Base-by-base conservation (phyloP, 2,888 invertebrate genomes). In the Xylophagus ater region DNA sequence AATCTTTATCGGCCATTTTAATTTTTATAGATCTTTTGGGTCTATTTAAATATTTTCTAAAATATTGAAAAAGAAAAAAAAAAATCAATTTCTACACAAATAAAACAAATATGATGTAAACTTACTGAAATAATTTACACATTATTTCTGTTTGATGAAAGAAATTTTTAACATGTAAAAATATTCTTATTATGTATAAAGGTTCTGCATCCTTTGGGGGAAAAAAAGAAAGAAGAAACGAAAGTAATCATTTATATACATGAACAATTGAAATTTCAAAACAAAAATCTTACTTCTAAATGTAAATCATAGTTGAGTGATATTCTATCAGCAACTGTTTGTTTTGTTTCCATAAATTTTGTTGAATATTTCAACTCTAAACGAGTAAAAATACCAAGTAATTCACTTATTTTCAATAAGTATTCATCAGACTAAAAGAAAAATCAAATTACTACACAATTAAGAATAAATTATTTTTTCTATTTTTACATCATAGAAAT, bases 31-130 rank as follows among this genome's bases (percentile, higher is more conserved):
- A 28, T 2, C 13, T 17, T 13, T 3, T 6, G n/a, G 13, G 7
- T 17, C 36, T 29, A 10, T 32, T 32, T 5, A 41, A 21, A 41
- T 41, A 41, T 28, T 41, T 41, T 26, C 41, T 41, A n/a, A 28
- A 40, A n/a, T n/a, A n/a, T n/a, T n/a, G n/a, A 34, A 25, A 18
- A n/a, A 32, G 4, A 19, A 28, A 19, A 6, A 28, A 17, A 12
- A 28, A 13, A 28, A 25, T 17, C 18, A 26, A 28, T 18, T 6
- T 6, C 17, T n/a, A n/a, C 15, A 35, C 19, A 35, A 26, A 8
- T 14, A 5, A 3, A 4, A 26, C 2, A 8, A 9, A 24, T n/a
- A n/a, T n/a, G n/a, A 21, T 5, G 20, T 20, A 17, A 29, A 24
- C 12, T 31, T 41, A 41, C 41, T 37, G 25, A 13, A 33, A 41